Conservation (phyloP, 1,140 invertebrate species). For the Eurosta solidaginis region DNA sequence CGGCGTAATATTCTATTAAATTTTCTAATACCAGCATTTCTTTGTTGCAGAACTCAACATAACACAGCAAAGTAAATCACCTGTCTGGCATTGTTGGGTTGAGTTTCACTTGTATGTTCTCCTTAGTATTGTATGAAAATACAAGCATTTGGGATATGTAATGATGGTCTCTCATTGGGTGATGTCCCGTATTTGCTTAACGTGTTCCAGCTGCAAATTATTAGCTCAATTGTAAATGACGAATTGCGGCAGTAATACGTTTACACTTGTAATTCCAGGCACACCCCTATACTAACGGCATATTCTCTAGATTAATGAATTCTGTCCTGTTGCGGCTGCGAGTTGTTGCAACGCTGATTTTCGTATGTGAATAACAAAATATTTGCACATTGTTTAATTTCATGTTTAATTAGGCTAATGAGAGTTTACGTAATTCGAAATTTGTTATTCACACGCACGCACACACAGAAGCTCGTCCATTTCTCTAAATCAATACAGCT, state of each 20-base stretch:
- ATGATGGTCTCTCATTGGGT: background rate
- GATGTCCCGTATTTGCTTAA: background rate
- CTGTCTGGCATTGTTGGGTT: background rate
- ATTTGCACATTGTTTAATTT: constrained; percentile 37
- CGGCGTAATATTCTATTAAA: background rate
- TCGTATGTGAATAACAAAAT: constrained; percentile 22
- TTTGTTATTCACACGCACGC: background rate
- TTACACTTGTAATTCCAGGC: background rate
- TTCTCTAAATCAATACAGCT: no score
- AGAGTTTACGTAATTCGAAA: constrained; percentile 35
- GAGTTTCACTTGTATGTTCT: background rate
- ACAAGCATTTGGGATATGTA: background rate
- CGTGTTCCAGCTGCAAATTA: constrained; percentile 13
- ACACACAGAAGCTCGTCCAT: background rate
- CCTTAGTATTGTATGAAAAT: background rate
- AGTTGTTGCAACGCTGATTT: background rate
- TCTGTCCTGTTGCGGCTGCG: background rate
- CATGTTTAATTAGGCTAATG: constrained; percentile 39
- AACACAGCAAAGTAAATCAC: background rate
- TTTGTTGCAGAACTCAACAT: background rate
- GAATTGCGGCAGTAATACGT: constrained; percentile 25
- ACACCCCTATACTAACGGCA: background rate
- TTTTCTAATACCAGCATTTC: constrained; percentile 2
- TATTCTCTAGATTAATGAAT: background rate
- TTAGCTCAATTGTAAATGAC: constrained; percentile 23